A percentile compares a stretch with the other conserved stretches of the same genome.
These are phyloP conservation scores for Zeuzera pyrina DNA, from an alignment of 2,888 invertebrate genomes.

Conservation along the genomic window DNA sequence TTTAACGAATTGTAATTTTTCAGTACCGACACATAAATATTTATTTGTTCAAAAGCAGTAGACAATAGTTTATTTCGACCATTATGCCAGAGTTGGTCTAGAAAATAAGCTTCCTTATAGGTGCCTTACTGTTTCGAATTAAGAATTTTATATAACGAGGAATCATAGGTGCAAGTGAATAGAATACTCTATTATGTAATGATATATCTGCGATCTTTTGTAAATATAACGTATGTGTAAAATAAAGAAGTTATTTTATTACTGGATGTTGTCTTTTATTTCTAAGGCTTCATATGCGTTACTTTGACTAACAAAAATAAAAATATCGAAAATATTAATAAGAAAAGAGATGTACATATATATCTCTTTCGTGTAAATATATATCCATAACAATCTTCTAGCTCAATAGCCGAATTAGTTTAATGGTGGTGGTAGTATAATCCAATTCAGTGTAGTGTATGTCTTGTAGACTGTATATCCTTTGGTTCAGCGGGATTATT, in stretches of 20 bases:
- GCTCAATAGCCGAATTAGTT: too few relatives aligned
- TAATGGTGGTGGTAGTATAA: too few relatives aligned
- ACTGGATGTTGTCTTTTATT: constrained; percentile 35
- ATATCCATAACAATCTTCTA: too few relatives aligned
- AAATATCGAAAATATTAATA: too few relatives aligned
- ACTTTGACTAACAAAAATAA: neutral
- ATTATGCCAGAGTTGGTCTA: constrained; percentile 26
- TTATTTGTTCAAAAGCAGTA: neutral
- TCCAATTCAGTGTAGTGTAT: too few relatives aligned
- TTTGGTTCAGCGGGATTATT: too few relatives aligned
- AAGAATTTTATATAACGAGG: constrained; percentile 1
- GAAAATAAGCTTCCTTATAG: constrained; percentile 44
- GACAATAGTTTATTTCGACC: constrained; percentile 21
- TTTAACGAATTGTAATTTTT: too few relatives aligned
- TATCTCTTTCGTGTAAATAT: too few relatives aligned
- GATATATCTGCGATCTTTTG: constrained; percentile 51
- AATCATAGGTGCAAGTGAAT: constrained; percentile 46
- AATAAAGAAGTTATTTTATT: constrained; percentile 69
- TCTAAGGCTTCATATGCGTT: neutral
- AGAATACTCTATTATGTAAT: constrained; percentile 57
- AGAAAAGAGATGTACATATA: too few relatives aligned
- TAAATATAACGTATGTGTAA: constrained; percentile 60
- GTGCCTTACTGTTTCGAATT: constrained; percentile 52
- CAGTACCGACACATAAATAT: neutral
- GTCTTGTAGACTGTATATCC: too few relatives aligned